Conservation (phyloP, 2,888 invertebrate species). For the Camptogramma bilineatum region DNA sequence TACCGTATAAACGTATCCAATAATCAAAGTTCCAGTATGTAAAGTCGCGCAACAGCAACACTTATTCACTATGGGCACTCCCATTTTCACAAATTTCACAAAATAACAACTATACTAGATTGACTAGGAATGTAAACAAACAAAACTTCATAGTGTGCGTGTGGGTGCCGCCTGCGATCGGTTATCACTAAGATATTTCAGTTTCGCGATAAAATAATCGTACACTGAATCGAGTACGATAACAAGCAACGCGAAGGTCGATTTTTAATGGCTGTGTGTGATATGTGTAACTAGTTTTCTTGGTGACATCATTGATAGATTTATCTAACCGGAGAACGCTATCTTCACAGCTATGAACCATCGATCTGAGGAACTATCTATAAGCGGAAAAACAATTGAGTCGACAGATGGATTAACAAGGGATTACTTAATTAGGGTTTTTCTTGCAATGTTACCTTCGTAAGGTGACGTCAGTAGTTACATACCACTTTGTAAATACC, state of each 20-base stretch:
- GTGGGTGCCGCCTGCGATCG: slow-evolving; percentile 16
- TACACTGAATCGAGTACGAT: slow-evolving; percentile 13
- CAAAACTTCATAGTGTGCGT: slow-evolving; percentile 33
- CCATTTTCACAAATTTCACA: slow-evolving; percentile 55
- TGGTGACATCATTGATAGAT: slow-evolving; percentile 10
- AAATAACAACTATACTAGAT: slow-evolving; percentile 15
- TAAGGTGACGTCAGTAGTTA: too few relatives aligned
- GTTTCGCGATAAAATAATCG: slow-evolving; percentile 32
- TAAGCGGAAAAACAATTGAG: too few relatives aligned
- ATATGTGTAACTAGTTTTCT: slow-evolving; percentile 2
- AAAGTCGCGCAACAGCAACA: slow-evolving; percentile 72
- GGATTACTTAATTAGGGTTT: too few relatives aligned
- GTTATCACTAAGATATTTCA: slow-evolving; percentile 42
- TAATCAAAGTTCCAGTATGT: slow-evolving; percentile 73
- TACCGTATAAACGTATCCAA: slow-evolving; percentile 74
- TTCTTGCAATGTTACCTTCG: too few relatives aligned
- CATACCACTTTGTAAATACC: too few relatives aligned
- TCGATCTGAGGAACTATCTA: not conserved
- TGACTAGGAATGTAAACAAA: slow-evolving; percentile 39
- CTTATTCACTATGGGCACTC: slow-evolving; percentile 74
- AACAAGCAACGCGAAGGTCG: slow-evolving; percentile 20
- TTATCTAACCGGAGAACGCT: not conserved
- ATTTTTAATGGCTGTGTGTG: not conserved
- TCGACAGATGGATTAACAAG: too few relatives aligned
- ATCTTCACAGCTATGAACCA: not conserved